Evolutionary conservation across 2,113 vertebrate genomes (phyloP).

Genomic region (Callospermophilus lateralis): DNA sequence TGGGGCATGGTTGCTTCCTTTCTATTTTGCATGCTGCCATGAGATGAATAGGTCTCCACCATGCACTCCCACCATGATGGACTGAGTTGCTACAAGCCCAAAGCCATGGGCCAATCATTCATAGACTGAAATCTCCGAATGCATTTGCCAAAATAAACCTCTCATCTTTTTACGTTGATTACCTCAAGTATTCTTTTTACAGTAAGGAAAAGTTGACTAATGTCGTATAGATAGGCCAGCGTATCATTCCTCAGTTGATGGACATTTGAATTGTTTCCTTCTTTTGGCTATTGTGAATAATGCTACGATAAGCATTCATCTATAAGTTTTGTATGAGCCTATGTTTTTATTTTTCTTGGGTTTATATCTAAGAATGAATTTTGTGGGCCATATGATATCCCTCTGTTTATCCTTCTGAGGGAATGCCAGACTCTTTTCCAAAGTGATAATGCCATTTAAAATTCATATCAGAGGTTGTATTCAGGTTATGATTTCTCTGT

Average conservation of each 20-base stretch:
- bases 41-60: background rate
- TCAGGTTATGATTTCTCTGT: too few species aligned
- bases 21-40: background rate
- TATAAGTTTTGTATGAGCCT: too few species aligned
- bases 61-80: background rate
- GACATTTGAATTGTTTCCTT: background rate
- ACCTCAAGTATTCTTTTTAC: background rate
- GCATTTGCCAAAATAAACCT: background rate
- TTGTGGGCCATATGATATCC: background rate
- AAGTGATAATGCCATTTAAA: background rate
- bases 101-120: background rate
- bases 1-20: background rate
- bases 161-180: background rate
- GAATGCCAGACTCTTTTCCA: background rate
- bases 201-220: too few species aligned
- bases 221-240: fast-evolving
- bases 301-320: background rate
- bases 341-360: too few species aligned
- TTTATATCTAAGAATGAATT: background rate
- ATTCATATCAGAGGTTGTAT: too few species aligned
- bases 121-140: background rate
- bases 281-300: background rate
- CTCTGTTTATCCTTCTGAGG: background rate
- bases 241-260: background rate
- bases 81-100: background rate